These are phyloP conservation scores for Oreochromis niloticus DNA, from an alignment of 2,113 vertebrate species.

Conservation along the genomic window DNA sequence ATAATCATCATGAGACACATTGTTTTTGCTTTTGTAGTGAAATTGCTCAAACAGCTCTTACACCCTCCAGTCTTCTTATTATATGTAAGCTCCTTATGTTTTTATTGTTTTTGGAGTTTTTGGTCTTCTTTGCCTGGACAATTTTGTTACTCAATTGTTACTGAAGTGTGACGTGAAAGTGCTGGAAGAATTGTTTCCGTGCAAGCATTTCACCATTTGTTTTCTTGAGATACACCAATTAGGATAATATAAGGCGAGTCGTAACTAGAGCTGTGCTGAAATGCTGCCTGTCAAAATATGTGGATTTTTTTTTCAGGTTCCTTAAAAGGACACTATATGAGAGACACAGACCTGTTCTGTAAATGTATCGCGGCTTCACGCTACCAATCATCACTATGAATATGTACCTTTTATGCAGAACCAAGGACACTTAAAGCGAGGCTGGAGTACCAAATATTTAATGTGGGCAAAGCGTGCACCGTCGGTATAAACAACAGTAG, in stretches of 20 bases:
- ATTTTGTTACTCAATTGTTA: neutral
- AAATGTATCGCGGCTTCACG: neutral
- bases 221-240: neutral
- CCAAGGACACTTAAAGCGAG: neutral
- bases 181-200: neutral
- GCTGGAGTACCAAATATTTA: neutral
- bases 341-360: neutral
- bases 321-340: neutral
- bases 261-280: neutral
- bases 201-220: neutral
- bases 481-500: neutral
- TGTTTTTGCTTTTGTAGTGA: neutral
- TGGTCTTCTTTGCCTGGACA: neutral
- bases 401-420: neutral
- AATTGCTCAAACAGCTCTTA: neutral
- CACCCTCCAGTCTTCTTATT: neutral
- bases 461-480: neutral
- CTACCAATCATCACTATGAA: neutral
- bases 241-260: neutral
- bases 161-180: neutral
- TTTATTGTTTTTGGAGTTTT: rapidly evolving
- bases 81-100: neutral
- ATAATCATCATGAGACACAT: neutral
- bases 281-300: neutral
- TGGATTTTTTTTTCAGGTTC: neutral